A percentile compares a stretch with the other conserved stretches of the same genome.
phyloP scores from a whole-genome alignment of 2,113 vertebrate genomes.

The Oryzias woworae region DNA sequence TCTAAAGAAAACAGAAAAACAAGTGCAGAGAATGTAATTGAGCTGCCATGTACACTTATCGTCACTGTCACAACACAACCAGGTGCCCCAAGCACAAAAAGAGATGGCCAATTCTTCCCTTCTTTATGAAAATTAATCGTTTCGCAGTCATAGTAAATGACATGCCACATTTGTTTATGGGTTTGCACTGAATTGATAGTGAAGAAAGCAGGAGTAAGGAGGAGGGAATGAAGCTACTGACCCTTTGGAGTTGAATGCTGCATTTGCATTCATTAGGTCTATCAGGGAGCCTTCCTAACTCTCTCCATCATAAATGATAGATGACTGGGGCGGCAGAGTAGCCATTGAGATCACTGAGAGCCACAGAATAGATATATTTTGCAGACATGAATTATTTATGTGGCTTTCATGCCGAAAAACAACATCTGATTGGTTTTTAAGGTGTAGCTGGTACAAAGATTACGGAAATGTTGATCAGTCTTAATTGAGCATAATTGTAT shows the following conservation, averaged over 20 bases:
- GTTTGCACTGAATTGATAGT: slow-evolving; percentile 61
- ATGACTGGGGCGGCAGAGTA: slow-evolving; percentile 61
- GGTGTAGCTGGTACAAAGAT: slow-evolving; percentile 67
- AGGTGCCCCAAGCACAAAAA: slow-evolving; percentile 60
- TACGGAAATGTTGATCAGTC: slow-evolving; percentile 73
- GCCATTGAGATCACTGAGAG: slow-evolving; percentile 56
- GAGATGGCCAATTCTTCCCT: slow-evolving; percentile 66
- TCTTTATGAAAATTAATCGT: slow-evolving; percentile 75
- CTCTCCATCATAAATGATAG: slow-evolving; percentile 71
- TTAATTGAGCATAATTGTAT: slow-evolving; percentile 72
- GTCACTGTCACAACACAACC: slow-evolving; percentile 72
- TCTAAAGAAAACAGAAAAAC: slow-evolving; percentile 63
- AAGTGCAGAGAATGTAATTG: slow-evolving; percentile 69
- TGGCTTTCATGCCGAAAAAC: slow-evolving; percentile 55
- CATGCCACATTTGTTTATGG: slow-evolving; percentile 75
- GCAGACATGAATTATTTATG: slow-evolving; percentile 69
- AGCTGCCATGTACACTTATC: slow-evolving; percentile 77
- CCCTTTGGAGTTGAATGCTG: slow-evolving; percentile 57
- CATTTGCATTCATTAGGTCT: slow-evolving; percentile 74
- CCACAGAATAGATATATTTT: slow-evolving; percentile 66
- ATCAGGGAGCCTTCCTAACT: slow-evolving; percentile 67
- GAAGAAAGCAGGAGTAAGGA: slow-evolving; percentile 62
- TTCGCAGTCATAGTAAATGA: slow-evolving; percentile 67
- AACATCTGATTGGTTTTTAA: slow-evolving; percentile 69
- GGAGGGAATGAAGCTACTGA: slow-evolving; percentile 57